phyloP scores from a whole-genome alignment of 2,797 vertebrate genomes.

The Falco cherrug region DNA sequence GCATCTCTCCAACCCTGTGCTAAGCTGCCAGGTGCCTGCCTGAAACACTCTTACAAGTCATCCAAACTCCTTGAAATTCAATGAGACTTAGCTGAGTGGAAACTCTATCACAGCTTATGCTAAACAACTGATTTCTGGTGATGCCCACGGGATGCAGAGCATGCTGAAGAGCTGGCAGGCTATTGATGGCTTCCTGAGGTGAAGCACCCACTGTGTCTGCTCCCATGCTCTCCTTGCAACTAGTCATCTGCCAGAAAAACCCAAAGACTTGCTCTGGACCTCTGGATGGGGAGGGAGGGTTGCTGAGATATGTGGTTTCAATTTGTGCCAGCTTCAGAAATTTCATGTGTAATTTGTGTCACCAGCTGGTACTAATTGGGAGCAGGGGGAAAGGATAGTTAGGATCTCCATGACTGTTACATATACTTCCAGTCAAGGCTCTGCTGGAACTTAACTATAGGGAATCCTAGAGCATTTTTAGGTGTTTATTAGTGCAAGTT shows the following conservation, averaged over 20 bases:
- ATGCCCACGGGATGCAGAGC: neutral
- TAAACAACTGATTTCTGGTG: neutral
- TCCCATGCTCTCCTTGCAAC: fast-evolving
- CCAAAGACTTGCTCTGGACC: neutral
- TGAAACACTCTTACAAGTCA: neutral
- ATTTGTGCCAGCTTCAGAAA: neutral
- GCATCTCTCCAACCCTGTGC: neutral
- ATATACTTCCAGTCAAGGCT: neutral
- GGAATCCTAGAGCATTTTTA: neutral
- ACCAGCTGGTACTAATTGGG: neutral
- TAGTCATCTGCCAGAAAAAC: neutral
- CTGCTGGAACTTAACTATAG: neutral
- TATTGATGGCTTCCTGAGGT: neutral
- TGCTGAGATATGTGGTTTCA: neutral
- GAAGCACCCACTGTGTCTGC: neutral
- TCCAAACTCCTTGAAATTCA: neutral
- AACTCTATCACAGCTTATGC: neutral
- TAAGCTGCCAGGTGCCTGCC: neutral
- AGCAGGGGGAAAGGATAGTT: neutral
- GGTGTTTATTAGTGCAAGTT: neutral
- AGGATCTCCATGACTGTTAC: neutral
- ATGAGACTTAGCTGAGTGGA: neutral
- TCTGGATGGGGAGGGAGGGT: neutral
- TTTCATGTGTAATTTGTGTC: neutral
- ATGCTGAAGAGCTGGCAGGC: neutral